Conservation (phyloP, 2,888 invertebrate genomes). For the Dilophus febrilis region DNA sequence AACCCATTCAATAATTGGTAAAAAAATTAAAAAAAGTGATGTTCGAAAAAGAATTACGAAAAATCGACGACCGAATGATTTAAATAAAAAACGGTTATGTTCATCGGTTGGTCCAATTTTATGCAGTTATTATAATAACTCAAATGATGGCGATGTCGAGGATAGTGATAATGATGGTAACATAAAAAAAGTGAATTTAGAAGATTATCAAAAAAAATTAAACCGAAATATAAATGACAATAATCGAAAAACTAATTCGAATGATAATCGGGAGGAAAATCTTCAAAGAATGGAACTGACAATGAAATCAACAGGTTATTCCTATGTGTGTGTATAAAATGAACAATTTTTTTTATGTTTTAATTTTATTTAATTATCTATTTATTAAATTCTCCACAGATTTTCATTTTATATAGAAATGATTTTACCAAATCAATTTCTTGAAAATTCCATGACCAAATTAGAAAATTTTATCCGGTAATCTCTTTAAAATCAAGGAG, state of each 20-base stretch:
- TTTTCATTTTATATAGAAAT: too few species aligned
- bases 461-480: too few species aligned
- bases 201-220: neutral
- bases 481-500: too few species aligned
- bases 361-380: neutral
- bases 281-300: too few species aligned
- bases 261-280: too few species aligned
- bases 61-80: neutral
- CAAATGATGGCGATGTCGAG: conserved; percentile 1
- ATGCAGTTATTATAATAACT: conserved; percentile 11
- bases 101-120: conserved; percentile 27
- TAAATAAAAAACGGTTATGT: conserved; percentile 21
- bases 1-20: neutral
- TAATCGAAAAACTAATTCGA: too few species aligned
- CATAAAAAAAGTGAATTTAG: neutral
- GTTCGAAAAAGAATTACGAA: neutral
- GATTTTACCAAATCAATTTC: too few species aligned
- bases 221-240: neutral
- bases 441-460: too few species aligned
- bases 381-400: too few species aligned
- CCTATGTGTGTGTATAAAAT: conserved; percentile 1
- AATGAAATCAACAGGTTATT: neutral
- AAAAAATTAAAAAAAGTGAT: too few species aligned
- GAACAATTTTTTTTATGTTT: neutral
- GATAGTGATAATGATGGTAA: neutral